Evolutionary conservation across 2,888 invertebrate species (phyloP).

Genomic region (Cremastobaeus sp.): DNA sequence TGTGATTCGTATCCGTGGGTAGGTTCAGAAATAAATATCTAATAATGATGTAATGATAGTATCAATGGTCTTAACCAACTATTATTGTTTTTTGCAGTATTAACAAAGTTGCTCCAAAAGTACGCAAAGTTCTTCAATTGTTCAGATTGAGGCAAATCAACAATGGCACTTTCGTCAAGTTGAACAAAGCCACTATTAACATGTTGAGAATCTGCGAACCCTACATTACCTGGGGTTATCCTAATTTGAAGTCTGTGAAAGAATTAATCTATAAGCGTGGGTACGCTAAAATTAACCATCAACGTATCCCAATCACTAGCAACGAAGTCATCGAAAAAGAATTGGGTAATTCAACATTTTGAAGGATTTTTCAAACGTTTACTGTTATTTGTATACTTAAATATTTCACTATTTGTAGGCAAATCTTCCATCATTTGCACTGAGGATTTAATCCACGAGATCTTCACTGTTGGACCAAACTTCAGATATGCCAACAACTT

Average conservation of each 20-base stretch:
- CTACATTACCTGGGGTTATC: constrained; percentile 99
- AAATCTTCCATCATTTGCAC: constrained; percentile 92
- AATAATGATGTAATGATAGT: background rate
- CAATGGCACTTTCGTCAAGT: constrained; percentile 97
- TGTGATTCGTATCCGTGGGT: constrained; percentile 97
- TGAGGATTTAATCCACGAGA: constrained; percentile 98
- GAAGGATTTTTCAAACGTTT: background rate
- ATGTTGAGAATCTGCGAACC: constrained; percentile 99
- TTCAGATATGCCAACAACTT: constrained; percentile 98
- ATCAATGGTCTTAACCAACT: background rate
- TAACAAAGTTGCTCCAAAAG: constrained; percentile 90
- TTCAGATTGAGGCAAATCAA: constrained; percentile 99
- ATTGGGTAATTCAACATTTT: constrained; percentile 81
- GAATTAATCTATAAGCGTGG: constrained; percentile 99
- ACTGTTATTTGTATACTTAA: background rate
- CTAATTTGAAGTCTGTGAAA: constrained; percentile 96
- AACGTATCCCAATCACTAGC: constrained; percentile 94
- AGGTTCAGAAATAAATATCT: constrained; percentile 62
- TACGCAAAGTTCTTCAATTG: constrained; percentile 96
- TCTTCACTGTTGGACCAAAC: constrained; percentile 90
- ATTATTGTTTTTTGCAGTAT: constrained; percentile 81
- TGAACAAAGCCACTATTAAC: constrained; percentile 99
- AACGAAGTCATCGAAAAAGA: constrained; percentile 95
- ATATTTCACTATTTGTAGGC: constrained; percentile 74
- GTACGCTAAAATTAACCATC: constrained; percentile 94